Base-by-base conservation (phyloP, 2,113 vertebrate species). In the Lichenostomus cassidix region DNA sequence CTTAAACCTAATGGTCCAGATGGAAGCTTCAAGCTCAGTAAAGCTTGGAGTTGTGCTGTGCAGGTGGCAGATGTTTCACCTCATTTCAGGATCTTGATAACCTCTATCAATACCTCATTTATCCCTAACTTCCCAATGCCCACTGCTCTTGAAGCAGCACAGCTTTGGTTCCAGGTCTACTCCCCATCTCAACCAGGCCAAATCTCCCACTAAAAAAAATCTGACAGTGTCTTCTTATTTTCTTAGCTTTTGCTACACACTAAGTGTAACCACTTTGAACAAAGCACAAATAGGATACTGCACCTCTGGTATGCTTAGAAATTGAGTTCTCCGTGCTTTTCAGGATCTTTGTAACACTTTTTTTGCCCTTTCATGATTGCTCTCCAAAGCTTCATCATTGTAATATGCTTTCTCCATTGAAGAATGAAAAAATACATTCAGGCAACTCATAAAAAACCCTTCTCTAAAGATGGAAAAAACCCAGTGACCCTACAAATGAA, bases 291-390 rank as follows among this genome's bases (percentile, higher is more conserved):
- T 5, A 90, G 21, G 56, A 33, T 10, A 7, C 12, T 70, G 27
- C 88, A 98, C 98, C 97, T 97, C 59, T 97, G 96, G 76, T 97
- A 97, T 33, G 98, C 98, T 31, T 79, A 95, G 55, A 98, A 97
- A 87, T 98, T 90, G 29, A 98, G 76, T 25, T 92, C 82, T 86
- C 10, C 31, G 23, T 4, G 78, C 56, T 22, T 87, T 35, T 33
- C 83, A 28, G 94, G 53, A 52, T 88, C 87, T 17, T 71, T 3
- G 74, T 22, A 8, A 86, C 33, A 89, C 37, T 98, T 97, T 47
- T 47, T 71, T 90, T 71, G 63, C 87, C 71, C 97, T 96, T n/a
- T 94, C 58, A 58, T 98, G 97, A 60, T 81, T 96, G 88, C 77
- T 89, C 42, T 98, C 95, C 64, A 98, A 62, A 44, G 89, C 52